These are phyloP conservation scores for Mesochorus sp. DNA, from an alignment of 2,888 invertebrate genomes.

Conservation along the genomic window DNA sequence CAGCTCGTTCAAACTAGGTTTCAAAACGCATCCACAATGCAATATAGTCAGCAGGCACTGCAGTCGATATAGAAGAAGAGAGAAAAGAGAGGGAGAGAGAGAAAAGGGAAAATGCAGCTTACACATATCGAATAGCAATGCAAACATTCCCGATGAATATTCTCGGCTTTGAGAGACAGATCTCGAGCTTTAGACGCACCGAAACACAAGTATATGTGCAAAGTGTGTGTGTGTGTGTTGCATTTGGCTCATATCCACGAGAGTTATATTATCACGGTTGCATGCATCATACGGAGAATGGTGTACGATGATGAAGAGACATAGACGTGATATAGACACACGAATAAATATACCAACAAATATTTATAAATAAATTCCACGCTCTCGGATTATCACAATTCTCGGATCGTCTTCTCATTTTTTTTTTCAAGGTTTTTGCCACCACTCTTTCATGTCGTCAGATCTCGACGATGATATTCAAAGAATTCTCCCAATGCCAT, in stretches of 20 bases:
- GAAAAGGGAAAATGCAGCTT: slow-evolving; percentile 47
- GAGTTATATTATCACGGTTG: slow-evolving; percentile 68
- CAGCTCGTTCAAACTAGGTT: slow-evolving; percentile 52
- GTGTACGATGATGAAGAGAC: not conserved
- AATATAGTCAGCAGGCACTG: slow-evolving; percentile 12
- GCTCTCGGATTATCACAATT: no score
- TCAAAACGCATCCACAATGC: slow-evolving; percentile 37
- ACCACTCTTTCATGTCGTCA: not conserved
- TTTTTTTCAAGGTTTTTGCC: no score
- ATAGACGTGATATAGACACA: no score
- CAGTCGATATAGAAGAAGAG: not conserved
- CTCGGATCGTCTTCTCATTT: no score
- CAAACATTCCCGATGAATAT: slow-evolving; percentile 66
- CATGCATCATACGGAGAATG: not conserved
- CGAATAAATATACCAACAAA: not conserved
- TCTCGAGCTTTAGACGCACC: not conserved
- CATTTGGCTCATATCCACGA: slow-evolving; percentile 70
- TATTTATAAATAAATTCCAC: no score
- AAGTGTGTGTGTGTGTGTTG: slow-evolving; percentile 59
- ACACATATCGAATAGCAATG: slow-evolving; percentile 68
- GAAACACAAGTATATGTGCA: not conserved
- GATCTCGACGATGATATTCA: not conserved
- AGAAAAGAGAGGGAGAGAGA: slow-evolving; percentile 14
- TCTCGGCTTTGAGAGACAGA: slow-evolving; percentile 30
- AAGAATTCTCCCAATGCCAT: not conserved